These are phyloP conservation scores for Willisornis vidua DNA, from an alignment of 2,113 vertebrate genomes.

Conservation along the genomic window DNA sequence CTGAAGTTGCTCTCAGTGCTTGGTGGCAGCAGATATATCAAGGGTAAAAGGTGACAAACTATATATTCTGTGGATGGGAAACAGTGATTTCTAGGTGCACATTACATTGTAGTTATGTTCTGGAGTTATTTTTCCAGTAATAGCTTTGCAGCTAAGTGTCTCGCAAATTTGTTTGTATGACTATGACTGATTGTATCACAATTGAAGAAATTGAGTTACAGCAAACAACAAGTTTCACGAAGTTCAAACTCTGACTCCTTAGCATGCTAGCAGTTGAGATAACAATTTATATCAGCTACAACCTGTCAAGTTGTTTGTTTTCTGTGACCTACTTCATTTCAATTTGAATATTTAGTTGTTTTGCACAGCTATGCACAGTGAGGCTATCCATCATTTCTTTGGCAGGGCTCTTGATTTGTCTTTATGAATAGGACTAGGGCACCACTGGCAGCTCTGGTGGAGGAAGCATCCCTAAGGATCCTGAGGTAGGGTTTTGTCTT, in stretches of 20 bases:
- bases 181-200: not conserved
- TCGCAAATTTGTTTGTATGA: not conserved
- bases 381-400: not conserved
- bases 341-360: constrained; percentile 5
- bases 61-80: not conserved
- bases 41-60: not conserved
- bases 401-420: not conserved
- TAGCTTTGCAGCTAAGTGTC: not conserved
- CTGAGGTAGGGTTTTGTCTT: not conserved
- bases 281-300: not conserved
- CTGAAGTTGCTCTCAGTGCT: not conserved
- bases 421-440: not conserved
- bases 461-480: not conserved
- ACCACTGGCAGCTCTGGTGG: not conserved
- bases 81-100: not conserved
- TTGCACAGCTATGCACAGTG: not conserved
- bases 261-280: not conserved
- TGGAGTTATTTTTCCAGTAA: not conserved
- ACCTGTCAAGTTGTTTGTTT: constrained; percentile 12
- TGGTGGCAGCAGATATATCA: not conserved
- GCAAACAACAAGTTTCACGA: not conserved
- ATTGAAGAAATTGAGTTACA: not conserved
- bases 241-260: not conserved
- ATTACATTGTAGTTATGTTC: not conserved
- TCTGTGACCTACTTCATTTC: constrained; percentile 24